Base-by-base conservation (phyloP, 2,888 invertebrate genomes). In the Eupithecia insigniata region DNA sequence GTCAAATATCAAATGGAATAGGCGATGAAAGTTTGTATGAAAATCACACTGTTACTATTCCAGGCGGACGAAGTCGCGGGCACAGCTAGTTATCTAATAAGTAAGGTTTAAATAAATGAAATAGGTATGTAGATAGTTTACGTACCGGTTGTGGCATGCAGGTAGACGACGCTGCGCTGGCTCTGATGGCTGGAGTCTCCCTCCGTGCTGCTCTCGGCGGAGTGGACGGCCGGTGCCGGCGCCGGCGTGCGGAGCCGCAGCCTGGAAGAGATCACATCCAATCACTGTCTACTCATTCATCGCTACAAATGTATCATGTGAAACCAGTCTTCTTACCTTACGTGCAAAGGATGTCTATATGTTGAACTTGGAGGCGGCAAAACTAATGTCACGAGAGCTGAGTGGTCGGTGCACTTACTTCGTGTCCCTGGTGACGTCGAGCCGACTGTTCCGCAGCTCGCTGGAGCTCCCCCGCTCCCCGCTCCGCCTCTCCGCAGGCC, bases 141-240 rank as follows among this genome's bases (percentile, higher is more conserved):
- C 39, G 26, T 71, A 96, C 96, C 96, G 79, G 97, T 97, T 66
- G 97, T 97, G 68, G 97, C 97, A 84, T 98, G 98, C 68, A 98
- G 93, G 85, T 97, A 98, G 28, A 98, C 97, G 28, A 97, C 96
- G 84, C 97, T 97, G 83, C 97, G 95, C 86, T 97, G 97, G 70
- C 97, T 97, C 83, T 97, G 97, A 82, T 97, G 96, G 85, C 97
- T 97, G 71, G 96, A 96, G 82, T 96, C 97, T 0, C 96, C 96
- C 83, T 97, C 97, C 0, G 96, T 96, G 80, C 96, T 96, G 87
- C 96, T 96, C 80, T 95, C 96, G 10, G 22, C 46, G 22, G 46
- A 51, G 46, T 51, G 1, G 0, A 95, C 95, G 6, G 90, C 92
- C n/a, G n/a, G n/a, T n/a, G n/a, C n/a, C n/a, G n/a, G n/a, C n/a